Base-by-base conservation (phyloP, 2,113 vertebrate species). In the Hoplias malabaricus region DNA sequence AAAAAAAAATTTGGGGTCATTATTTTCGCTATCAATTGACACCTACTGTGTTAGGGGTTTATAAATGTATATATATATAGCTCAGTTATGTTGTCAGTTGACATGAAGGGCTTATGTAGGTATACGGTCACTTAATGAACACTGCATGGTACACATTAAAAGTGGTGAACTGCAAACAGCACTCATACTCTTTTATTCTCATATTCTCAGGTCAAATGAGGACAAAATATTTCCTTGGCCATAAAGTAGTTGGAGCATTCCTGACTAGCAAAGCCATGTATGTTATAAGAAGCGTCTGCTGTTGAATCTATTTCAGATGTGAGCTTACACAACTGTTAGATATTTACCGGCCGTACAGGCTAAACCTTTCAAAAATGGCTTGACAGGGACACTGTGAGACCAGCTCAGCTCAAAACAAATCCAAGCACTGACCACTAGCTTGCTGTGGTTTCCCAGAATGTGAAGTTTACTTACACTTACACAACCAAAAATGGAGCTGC, bases 201-300 rank as follows among this genome's bases (percentile, higher is more conserved):
- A n/a, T 31, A 38, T 66, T 80, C 43, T 13, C 54, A 63, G 34
- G 40, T 29, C 53, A 33, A 56, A 2, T 36, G 46, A 66, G 68
- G 21, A 66, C 14, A 67, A 50, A 31, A 68, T 13, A 1, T 7
- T 5, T 61, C 23, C 36, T 46, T 2, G 21, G 29, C 27, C 56
- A 34, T 4, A 21, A 21, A 29, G 34, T 13, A 42, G 21, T 73
- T 50, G 16, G 36, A 68, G 16, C 27, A 16, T 70, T 78, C 50
- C 31, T 31, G 56, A 40, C 27, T n/a, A 34, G 43, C 29, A 38
- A 34, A 40, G 27, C 11, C 9, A 2, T 62, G n/a, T 69, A 7
- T 19, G 2, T 67, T 73, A 56, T 62, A 54, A 73, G 38, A 73
- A 42, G 11, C 50, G 25, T 16, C 42, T 56, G 57, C 13, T 59